Base-by-base conservation (phyloP, 1,140 invertebrate species). In the Ladona fulva region DNA sequence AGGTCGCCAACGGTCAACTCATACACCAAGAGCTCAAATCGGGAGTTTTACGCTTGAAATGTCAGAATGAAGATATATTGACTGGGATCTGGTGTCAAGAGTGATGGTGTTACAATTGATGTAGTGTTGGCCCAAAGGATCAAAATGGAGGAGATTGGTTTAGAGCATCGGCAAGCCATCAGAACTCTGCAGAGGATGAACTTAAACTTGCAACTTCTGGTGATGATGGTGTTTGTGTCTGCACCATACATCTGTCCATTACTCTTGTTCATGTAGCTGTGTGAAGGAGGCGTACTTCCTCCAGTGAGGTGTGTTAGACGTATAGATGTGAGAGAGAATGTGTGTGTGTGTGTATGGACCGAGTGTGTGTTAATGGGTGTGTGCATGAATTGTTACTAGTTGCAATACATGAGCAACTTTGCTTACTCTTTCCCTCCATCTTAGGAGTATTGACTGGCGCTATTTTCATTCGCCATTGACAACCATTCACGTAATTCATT, bases 41-140 rank as follows among this genome's bases (percentile, higher is more conserved):
- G 95, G 82, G 95, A 97, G 84, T 97, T 97, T 86, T 97, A 96
- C 86, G 95, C 95, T 90, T 97, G 93, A 95, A 89, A 22, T 3
- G 14, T 6, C 14, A 22, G n/a, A 12, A 66, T 16, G 16, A n/a
- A n/a, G n/a, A 12, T 12, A 22, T 19, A 19, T 66, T 66, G 52
- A 66, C 14, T 12, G 12, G 1, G 52, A 66, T 66, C n/a, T 66
- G 52, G 52, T 66, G 52, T 66, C 52, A 66, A 66, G 12, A 19
- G 52, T 66, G 52, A 66, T 66, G 52, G 52, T 66, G 52, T 66
- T 66, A 19, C n/a, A 66, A 66, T 66, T 66, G 29, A 37, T 66
- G 52, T 66, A 6, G 1, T 19, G 52, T 66, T n/a, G n/a, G n/a
- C n/a, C n/a, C n/a, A n/a, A n/a, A n/a, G 52, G 29, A 37, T 22